These are phyloP conservation scores for Ceratitis capitata DNA, from an alignment of 1,140 invertebrate genomes.

Conservation along the genomic window DNA sequence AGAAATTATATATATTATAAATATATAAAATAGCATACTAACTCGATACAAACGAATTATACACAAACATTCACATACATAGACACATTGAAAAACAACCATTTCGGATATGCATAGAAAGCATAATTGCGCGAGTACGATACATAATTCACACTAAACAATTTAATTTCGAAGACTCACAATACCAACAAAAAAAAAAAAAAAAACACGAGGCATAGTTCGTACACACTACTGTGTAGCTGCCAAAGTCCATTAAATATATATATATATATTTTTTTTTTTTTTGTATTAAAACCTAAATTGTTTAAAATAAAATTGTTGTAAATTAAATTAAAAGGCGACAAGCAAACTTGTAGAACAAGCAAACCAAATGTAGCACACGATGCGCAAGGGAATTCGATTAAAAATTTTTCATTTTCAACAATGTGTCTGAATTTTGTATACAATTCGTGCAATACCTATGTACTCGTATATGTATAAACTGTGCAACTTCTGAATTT, in stretches of 20 bases:
- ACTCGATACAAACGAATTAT: constrained; percentile 45
- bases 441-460: too few species aligned
- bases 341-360: background rate
- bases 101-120: background rate
- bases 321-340: background rate
- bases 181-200: background rate
- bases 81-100: background rate
- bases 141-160: background rate
- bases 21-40: constrained; percentile 39
- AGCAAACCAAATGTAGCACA: background rate
- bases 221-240: background rate
- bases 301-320: background rate
- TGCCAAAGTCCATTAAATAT: background rate
- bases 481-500: background rate
- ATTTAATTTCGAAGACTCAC: constrained; percentile 3
- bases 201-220: background rate
- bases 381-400: background rate
- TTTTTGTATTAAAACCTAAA: background rate
- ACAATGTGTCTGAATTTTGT: too few species aligned
- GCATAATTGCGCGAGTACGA: background rate
- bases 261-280: background rate
- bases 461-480: background rate
- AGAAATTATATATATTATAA: constrained; percentile 7
- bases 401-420: background rate
- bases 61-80: background rate